phyloP scores from a whole-genome alignment of 2,113 vertebrate genomes.

The Hemiscyllium ocellatum region DNA sequence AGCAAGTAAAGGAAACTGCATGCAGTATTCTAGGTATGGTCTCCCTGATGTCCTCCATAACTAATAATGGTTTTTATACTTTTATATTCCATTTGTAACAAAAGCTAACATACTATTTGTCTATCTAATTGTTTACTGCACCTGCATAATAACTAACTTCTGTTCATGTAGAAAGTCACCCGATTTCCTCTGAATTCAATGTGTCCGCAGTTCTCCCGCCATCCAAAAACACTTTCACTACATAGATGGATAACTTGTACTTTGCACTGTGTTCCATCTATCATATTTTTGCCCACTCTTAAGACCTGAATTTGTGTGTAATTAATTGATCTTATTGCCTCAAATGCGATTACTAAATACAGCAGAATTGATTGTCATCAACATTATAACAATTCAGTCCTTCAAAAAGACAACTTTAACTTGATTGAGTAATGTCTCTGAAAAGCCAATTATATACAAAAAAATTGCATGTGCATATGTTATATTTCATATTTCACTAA shows the following conservation, averaged over 20 bases:
- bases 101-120: neutral
- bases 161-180: neutral
- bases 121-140: neutral
- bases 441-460: neutral
- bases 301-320: neutral
- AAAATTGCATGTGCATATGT: neutral
- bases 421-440: neutral
- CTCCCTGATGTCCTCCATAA: neutral
- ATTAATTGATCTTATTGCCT: neutral
- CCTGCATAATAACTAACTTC: neutral
- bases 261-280: neutral
- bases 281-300: neutral
- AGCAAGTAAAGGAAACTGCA: neutral
- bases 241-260: too few relatives aligned
- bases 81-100: neutral
- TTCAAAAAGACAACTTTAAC: neutral
- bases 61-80: neutral
- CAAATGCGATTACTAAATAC: neutral
- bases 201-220: neutral
- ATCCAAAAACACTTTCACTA: neutral
- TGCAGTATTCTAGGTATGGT: neutral
- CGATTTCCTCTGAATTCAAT: neutral
- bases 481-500: neutral
- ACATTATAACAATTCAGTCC: neutral
- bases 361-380: neutral